Conservation (phyloP, 2,797 vertebrate species). For the Eidolon dupreanum region DNA sequence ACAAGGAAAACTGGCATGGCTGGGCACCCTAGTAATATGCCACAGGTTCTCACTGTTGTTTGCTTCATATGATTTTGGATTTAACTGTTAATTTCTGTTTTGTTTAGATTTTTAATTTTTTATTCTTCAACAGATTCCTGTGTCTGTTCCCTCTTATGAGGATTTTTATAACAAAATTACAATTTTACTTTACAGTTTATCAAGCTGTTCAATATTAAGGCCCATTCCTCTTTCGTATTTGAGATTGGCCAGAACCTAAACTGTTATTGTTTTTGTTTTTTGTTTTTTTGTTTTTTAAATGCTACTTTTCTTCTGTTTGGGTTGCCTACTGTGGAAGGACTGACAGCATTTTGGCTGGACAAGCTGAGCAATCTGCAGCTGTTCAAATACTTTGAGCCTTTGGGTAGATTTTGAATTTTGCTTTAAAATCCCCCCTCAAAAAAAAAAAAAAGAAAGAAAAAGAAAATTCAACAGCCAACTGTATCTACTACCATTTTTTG, state of each 20-base stretch:
- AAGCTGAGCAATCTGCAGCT: constrained; percentile 49
- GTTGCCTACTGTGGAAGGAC: background rate
- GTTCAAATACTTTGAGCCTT: constrained; percentile 64
- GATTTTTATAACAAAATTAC: background rate
- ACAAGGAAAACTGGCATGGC: background rate
- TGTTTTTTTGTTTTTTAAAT: no score
- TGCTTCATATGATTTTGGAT: background rate
- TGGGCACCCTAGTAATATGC: background rate
- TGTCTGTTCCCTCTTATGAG: background rate
- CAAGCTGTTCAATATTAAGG: background rate
- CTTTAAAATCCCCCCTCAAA: background rate
- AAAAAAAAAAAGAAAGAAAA: background rate
- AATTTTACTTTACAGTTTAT: background rate
- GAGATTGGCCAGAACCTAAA: background rate
- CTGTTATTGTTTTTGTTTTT: background rate
- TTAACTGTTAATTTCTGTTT: background rate
- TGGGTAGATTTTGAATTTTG: constrained; percentile 51
- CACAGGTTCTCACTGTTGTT: background rate
- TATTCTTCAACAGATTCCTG: background rate
- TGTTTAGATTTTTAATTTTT: constrained; percentile 34
- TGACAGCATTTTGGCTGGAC: constrained; percentile 14
- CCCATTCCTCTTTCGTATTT: background rate
- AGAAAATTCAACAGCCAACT: background rate
- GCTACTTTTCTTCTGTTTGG: constrained; percentile 11
- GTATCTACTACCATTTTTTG: constrained; percentile 24